Evolutionary conservation across 2,888 invertebrate species (phyloP), one percentile per base, ranked within the genome.

Genomic region (Neoscelio sp.): DNA sequence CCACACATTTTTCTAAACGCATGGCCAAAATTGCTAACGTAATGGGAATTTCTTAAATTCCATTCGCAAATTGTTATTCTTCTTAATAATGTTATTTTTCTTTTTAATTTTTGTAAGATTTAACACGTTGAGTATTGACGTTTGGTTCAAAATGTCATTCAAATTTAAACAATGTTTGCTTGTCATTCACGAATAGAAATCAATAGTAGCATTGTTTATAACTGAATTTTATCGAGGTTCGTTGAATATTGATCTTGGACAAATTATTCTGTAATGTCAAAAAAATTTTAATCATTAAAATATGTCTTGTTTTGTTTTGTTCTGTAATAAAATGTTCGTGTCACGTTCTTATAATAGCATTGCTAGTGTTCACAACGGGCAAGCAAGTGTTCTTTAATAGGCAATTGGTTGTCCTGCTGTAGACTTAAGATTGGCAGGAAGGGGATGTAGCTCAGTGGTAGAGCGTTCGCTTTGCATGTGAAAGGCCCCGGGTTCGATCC

Each of bases 401-500:
- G n/a, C 4, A 28, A 28, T 28, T 28, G 1, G 1, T 28, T 28
- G 6, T 2, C 4, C 8, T 28, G 8, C 28, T 28, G 6, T 5
- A 28, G n/a, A 28, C 3, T 10, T 33, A 7, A 6, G 17, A 10
- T 30, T 52, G n/a, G n/a, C n/a, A n/a, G n/a, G n/a, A n/a, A 17
- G 93, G 94, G 94, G 97, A 96, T 96, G 96, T 97, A 97, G 97
- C 97, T 97, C 97, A 97, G 96, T 96, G 97, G 97, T 97, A 97
- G 97, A 97, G 97, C 97, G 96, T 96, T 97, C 96, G 97, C 97
- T 97, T 97, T 96, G 97, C 97, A 97, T 97, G 97, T 96, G 96
- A 96, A 96, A 97, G 96, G 97, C 95, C 97, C 96, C 96, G 97
- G 96, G 97, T 97, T 97, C 97, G 96, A 97, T 96, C 96, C 97